Percentiles rank a stretch among this genome's conserved stretches.
These are phyloP conservation scores for Patella depressa DNA, from an alignment of 2,888 invertebrate genomes.

Conservation along the genomic window DNA sequence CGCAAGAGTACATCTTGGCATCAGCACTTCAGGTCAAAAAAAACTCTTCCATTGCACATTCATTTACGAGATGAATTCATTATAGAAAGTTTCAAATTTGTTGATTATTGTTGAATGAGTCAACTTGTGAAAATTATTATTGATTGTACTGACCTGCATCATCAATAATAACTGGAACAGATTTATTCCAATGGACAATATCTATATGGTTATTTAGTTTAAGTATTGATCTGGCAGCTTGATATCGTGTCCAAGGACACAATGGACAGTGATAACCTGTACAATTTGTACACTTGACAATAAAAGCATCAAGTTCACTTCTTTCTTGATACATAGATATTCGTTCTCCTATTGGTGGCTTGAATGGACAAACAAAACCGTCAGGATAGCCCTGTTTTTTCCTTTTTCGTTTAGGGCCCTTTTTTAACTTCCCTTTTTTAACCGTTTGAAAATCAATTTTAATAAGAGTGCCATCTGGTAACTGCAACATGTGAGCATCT, in stretches of 20 bases:
- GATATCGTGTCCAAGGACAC: background rate
- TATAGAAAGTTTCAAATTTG: no score
- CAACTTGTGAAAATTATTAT: no score
- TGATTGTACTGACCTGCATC: background rate
- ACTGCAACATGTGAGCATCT: background rate
- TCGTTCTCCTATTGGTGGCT: background rate
- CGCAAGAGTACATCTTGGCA: no score
- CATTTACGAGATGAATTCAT: no score
- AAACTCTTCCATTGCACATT: no score
- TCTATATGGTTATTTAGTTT: background rate
- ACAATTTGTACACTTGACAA: background rate
- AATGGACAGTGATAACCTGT: slow-evolving; percentile 1
- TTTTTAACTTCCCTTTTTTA: background rate
- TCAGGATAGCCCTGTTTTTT: background rate
- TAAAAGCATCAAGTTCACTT: background rate
- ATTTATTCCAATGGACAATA: background rate
- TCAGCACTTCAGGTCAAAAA: no score
- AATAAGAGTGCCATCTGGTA: background rate
- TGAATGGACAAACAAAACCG: background rate
- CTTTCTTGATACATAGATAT: background rate
- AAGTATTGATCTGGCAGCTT: no score
- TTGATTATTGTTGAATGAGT: no score
- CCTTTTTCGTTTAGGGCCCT: background rate
- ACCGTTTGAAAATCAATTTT: background rate
- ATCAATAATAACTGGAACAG: background rate